Conservation (phyloP, 2,888 invertebrate species). For the Deilephila elpenor region DNA sequence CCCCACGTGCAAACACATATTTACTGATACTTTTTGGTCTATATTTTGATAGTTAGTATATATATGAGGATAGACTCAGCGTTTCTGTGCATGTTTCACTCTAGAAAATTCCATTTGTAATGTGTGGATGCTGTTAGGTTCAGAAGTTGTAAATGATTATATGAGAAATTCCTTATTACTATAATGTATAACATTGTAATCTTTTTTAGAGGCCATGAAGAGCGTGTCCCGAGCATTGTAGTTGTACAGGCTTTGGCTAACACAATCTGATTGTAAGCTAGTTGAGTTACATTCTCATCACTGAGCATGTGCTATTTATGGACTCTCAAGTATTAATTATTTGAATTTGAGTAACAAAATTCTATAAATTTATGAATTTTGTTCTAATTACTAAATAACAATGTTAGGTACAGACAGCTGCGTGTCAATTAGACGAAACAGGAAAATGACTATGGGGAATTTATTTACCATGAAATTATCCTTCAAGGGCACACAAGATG, state of each 20-base stretch:
- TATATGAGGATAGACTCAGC: conserved; percentile 62
- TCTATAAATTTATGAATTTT: conserved; percentile 35
- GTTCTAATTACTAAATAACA: conserved; percentile 45
- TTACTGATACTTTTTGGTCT: conserved; percentile 61
- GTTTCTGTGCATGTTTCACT: conserved; percentile 74
- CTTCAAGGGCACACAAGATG: conserved; percentile 48
- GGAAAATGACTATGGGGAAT: conserved; percentile 57
- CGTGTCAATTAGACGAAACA: conserved; percentile 64
- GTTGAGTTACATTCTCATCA: conserved; percentile 33
- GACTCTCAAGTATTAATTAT: conserved; percentile 48
- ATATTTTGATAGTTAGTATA: conserved; percentile 59
- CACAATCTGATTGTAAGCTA: conserved; percentile 28
- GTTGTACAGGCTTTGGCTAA: conserved; percentile 26
- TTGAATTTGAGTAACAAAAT: conserved; percentile 35
- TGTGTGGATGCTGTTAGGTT: conserved; percentile 71
- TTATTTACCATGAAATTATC: conserved; percentile 55
- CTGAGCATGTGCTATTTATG: conserved; percentile 49
- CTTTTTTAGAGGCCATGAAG: conserved; percentile 54
- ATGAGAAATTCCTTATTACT: conserved; percentile 50
- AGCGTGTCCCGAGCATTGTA: conserved; percentile 49
- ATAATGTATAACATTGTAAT: conserved; percentile 48
- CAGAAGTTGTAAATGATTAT: conserved; percentile 65
- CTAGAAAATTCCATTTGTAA: conserved; percentile 70
- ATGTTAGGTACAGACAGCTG: conserved; percentile 71
- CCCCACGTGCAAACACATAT: conserved; percentile 51